A percentile compares a stretch with the other conserved stretches of the same genome.
These are phyloP conservation scores for Meliscaeva auricollis DNA, from an alignment of 2,888 invertebrate genomes.

Conservation along the genomic window DNA sequence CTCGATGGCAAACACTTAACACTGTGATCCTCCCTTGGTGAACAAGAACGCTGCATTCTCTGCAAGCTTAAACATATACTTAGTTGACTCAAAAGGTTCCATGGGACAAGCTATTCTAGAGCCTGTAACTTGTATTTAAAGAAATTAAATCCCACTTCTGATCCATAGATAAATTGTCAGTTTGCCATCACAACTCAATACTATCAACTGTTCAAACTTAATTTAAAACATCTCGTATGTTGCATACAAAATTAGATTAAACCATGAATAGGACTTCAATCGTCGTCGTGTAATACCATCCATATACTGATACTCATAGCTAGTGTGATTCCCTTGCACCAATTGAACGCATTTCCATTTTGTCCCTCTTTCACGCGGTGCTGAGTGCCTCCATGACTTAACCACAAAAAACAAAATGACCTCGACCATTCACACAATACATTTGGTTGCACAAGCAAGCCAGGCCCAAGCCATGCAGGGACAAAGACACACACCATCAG, in stretches of 20 bases:
- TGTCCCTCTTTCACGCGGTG: too few relatives aligned
- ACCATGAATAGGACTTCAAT: not conserved
- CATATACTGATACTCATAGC: not conserved
- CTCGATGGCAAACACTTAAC: too few relatives aligned
- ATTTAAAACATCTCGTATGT: not conserved
- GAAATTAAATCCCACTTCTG: not conserved
- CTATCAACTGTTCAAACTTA: not conserved
- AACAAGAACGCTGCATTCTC: too few relatives aligned
- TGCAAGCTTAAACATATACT: too few relatives aligned
- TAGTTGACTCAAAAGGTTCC: too few relatives aligned
- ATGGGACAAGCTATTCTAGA: not conserved
- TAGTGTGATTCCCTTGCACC: not conserved
- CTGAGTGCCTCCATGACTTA: conserved; percentile 21
- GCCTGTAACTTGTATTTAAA: not conserved
- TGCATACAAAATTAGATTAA: not conserved
- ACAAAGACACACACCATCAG: conserved; percentile 8
- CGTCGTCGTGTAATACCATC: not conserved
- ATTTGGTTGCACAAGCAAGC: not conserved
- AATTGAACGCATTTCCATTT: conserved; percentile 22
- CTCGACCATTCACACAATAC: conserved; percentile 21
- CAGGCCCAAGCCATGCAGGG: not conserved
- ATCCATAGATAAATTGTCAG: not conserved
- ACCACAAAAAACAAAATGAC: conserved; percentile 26
- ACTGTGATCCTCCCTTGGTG: too few relatives aligned
- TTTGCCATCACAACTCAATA: not conserved